These are phyloP conservation scores for Spondyliosoma cantharus DNA, from an alignment of 2,797 vertebrate species.

Conservation along the genomic window DNA sequence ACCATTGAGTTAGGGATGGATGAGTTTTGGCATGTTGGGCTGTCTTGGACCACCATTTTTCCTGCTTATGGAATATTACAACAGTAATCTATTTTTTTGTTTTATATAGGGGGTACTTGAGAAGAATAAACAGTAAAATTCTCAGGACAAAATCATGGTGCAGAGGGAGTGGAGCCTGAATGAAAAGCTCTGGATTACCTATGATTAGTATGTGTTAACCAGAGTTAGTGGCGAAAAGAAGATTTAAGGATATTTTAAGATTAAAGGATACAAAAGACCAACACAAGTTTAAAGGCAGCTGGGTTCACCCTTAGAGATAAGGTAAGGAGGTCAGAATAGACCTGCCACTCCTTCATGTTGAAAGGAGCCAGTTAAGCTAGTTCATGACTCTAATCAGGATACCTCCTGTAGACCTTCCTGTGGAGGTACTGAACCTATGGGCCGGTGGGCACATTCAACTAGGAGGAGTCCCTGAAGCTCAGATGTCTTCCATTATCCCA, in stretches of 20 bases:
- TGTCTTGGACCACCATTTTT: too few relatives aligned
- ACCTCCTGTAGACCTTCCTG: too few relatives aligned
- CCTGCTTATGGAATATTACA: too few relatives aligned
- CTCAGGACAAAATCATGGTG: background rate
- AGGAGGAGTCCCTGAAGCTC: background rate
- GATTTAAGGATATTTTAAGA: background rate
- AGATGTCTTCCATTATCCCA: too few relatives aligned
- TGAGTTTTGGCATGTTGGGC: too few relatives aligned
- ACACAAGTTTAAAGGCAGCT: background rate
- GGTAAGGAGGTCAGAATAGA: background rate
- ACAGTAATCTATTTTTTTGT: background rate
- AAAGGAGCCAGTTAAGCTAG: background rate
- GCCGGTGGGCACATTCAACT: background rate
- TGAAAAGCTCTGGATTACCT: too few relatives aligned
- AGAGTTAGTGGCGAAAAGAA: background rate
- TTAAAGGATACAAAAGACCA: too few relatives aligned
- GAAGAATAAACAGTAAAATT: background rate
- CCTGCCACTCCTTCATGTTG: background rate
- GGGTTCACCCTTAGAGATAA: background rate
- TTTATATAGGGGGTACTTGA: background rate
- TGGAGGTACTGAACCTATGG: too few relatives aligned
- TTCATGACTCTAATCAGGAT: background rate
- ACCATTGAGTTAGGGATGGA: too few relatives aligned
- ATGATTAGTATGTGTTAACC: too few relatives aligned
- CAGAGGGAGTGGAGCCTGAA: background rate